Percentiles rank a stretch among this genome's conserved stretches.
Conservation (phyloP, 2,888 invertebrate species). For the Cryptophagus acutangulus region DNA sequence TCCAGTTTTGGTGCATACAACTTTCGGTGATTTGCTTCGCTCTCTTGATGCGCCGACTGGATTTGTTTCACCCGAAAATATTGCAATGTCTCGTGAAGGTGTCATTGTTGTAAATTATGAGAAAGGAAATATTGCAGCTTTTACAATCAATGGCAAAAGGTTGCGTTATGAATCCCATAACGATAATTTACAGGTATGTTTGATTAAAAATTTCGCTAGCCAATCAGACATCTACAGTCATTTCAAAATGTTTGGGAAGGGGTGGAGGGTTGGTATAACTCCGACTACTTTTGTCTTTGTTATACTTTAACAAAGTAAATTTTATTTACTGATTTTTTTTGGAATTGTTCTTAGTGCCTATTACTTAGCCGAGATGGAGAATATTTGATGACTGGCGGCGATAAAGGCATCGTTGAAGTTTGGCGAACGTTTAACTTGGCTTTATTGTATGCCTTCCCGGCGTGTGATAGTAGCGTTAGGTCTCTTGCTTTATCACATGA, state of each 20-base stretch:
- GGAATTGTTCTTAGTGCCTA: constrained; percentile 80
- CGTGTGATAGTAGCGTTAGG: constrained; percentile 90
- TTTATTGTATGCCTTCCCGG: constrained; percentile 95
- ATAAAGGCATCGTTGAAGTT: constrained; percentile 95
- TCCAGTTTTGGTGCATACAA: constrained; percentile 95
- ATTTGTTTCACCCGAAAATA: constrained; percentile 74
- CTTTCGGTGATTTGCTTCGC: constrained; percentile 91
- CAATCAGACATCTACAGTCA: background rate
- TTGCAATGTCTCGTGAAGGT: constrained; percentile 94
- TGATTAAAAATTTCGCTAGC: no score
- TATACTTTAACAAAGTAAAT: no score
- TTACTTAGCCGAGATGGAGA: constrained; percentile 95
- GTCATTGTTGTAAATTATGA: constrained; percentile 93
- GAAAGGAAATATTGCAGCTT: constrained; percentile 86
- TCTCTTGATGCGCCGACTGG: constrained; percentile 79
- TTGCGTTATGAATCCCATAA: constrained; percentile 88
- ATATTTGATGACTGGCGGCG: constrained; percentile 96
- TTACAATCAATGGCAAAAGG: constrained; percentile 89
- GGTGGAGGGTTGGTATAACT: no score
- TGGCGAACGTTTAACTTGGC: constrained; percentile 97
- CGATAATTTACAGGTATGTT: constrained; percentile 83
- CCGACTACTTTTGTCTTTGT: no score
- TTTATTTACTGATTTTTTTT: no score
- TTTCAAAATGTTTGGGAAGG: no score
- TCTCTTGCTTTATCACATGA: constrained; percentile 96